Evolutionary conservation across 2,797 vertebrate genomes (phyloP), one percentile per base, ranked within the genome.

Genomic region (Melanotaenia maccullochi): DNA sequence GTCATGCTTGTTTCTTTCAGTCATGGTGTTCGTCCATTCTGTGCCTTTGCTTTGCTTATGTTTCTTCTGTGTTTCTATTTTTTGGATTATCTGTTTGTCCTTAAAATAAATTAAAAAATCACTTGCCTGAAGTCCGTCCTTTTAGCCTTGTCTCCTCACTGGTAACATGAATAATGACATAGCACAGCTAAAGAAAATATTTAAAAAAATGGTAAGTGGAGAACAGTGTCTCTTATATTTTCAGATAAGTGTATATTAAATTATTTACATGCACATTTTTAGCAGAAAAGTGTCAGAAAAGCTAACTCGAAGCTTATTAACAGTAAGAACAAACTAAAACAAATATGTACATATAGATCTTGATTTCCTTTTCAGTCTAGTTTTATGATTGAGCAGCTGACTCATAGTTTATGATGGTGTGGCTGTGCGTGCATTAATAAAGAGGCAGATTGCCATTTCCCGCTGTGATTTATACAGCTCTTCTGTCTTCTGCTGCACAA

Each of bases 371-470:
- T 57, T 82, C 73, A 68, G 63, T 60, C 35, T 59, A 85, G 73
- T 80, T 93, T 93, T 90, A 93, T 87, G 92, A 90, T 78, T 51
- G 83, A 86, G 76, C 66, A 3, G 61, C 65, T 78, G 85, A 83
- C 74, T 14, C 63, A 68, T 55, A 58, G 81, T 92, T 90, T 76
- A 81, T 92, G 85, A 83, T 40, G 61, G 70, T 16, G 24, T 25
- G 81, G 67, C 70, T 67, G 66, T 76, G 78, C 75, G 75, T 2
- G 38, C 75, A 64, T 75, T 87, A 92, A 93, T 93, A 94, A 92
- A 93, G 87, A 87, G 86, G 85, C 82, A 92, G 89, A 92, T 86
- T 87, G 92, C 80, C 83, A 79, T 88, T 90, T 90, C 91, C 90
- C 73, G 76, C 57, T 5, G 47, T 93, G 93, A 94, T 94, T 94